Evolutionary conservation across 1,140 invertebrate species (phyloP), one percentile per base, ranked within the genome.

Genomic region (Scaptomyza graminum): DNA sequence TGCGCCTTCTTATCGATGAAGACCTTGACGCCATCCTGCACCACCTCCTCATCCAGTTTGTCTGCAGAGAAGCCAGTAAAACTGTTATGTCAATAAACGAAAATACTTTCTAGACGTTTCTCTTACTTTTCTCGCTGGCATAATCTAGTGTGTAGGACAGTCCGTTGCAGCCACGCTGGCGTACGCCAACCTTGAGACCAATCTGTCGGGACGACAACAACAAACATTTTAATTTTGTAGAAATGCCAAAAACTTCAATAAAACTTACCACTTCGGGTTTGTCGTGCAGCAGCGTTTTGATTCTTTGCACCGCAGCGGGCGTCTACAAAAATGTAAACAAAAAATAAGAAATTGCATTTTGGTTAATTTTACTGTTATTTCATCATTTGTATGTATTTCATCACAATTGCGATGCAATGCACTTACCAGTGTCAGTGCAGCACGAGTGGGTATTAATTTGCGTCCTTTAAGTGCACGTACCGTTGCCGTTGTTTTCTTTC

Each of bases 1-100:
- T 99, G 99, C 5, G 99, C 99, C 93, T 99, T 99, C 90, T 96
- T 95, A 91, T 99, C 99, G 65, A 99, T 99, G 74, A 98, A 96
- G 46, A 99, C 96, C 69, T 95, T 94, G 16, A 99, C 96, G 66
- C 98, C 98, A 94, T 99, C 98, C 93, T 99, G 98, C 56, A 96
- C 85, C 1, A 99, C 98, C 94, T 99, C 98, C 93, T 99, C 99
- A 92, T 99, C 99, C 89, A 99, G 94, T 93, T 97, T 93, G 76
- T 93, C 93, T 93, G 73, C 47, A n/a, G 59, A 47, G n/a, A n/a
- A 61, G n/a, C 13, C 5, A 55, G 47, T 0, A 8, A 16, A 44
- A n/a, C n/a, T n/a, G n/a, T n/a, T n/a, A n/a, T n/a, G n/a, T 56
- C 34, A 52, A 34, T 39, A 47, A 5, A 12, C 1, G 12, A 47